Evolutionary conservation across 1,140 invertebrate species (phyloP).

Genomic region (Drosophila gunungcola): DNA sequence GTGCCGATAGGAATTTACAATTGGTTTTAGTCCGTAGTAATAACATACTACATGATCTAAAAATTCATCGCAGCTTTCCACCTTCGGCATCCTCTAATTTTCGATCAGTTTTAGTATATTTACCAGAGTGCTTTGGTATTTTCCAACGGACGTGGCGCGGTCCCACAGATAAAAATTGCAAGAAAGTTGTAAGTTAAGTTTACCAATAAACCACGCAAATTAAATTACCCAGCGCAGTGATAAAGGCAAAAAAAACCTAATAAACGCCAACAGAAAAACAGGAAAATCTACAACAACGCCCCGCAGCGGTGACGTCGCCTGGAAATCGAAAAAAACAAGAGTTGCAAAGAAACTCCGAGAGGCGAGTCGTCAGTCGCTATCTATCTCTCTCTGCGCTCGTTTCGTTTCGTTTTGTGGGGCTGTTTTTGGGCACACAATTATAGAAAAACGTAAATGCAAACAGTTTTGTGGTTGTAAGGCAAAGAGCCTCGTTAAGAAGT

Average conservation of each 20-base stretch:
- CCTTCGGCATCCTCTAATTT: no score
- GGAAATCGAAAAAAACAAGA: constrained; percentile 68
- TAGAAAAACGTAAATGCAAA: constrained; percentile 51
- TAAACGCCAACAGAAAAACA: neutral
- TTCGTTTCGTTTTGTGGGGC: constrained; percentile 61
- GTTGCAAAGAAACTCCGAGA: constrained; percentile 34
- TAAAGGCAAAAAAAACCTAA: neutral
- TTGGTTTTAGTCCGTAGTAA: neutral
- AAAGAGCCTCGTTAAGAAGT: constrained; percentile 45
- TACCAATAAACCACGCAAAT: constrained; percentile 27
- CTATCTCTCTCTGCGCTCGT: constrained; percentile 72
- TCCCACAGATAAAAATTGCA: constrained; percentile 25
- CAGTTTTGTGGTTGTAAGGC: constrained; percentile 20
- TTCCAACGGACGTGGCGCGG: neutral
- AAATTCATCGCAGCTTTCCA: no score
- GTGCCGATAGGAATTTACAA: neutral
- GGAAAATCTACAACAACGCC: constrained; percentile 28
- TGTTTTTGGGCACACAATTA: constrained; percentile 55
- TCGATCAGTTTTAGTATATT: neutral
- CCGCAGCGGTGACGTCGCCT: constrained; percentile 30
- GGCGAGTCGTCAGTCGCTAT: constrained; percentile 59
- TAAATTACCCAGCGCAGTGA: neutral
- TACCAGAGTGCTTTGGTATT: no score
- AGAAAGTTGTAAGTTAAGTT: constrained; percentile 49
- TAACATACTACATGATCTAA: neutral